Evolutionary conservation across 2,888 invertebrate genomes (phyloP), one percentile per base, ranked within the genome.

Genomic region (Leuctra nigra): DNA sequence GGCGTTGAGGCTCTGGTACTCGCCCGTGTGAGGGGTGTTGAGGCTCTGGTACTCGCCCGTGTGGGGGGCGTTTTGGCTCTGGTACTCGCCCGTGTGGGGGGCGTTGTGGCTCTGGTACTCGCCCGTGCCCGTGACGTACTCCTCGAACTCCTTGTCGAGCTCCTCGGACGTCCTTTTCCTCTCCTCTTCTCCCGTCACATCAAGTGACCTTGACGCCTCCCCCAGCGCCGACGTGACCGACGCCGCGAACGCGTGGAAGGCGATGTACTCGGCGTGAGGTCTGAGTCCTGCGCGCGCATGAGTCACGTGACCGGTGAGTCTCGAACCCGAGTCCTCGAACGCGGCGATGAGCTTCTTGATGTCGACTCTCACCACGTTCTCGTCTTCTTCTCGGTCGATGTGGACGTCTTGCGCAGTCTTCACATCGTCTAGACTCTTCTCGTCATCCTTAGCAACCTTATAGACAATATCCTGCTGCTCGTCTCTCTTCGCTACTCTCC

Each of bases 61-160:
- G 3, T 18, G n/a, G 6, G 11, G 22, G 2, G 6, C n/a, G 1
- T 20, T 2, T 13, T 20, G n/a, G 13, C n/a, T 2, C n/a, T 44
- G 7, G 7, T 11, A 11, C 11, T 29, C 11, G 6, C 7, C n/a
- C 22, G 2, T 44, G 6, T 6, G 16, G 20, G 20, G 4, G 13
- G 20, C 44, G 4, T 20, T 2, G n/a, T 22, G 23, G 11, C 20
- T 20, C 22, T 16, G n/a, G 23, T 44, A 44, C n/a, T 44, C 44
- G 23, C 44, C 44, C 1, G n/a, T 22, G 2, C 44, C 44, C 2
- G 11, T 20, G 1, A 44, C 44, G 23, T 44, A 44, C 13, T 44
- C 44, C 23, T 44, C 44, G n/a, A 44, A 44, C n/a, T 44, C 44
- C n/a, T 44, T 44, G 44, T 44, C 44, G 13, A 44, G 44, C n/a